These are phyloP conservation scores for Aphodius granarius DNA, from an alignment of 2,888 invertebrate species.

Conservation along the genomic window DNA sequence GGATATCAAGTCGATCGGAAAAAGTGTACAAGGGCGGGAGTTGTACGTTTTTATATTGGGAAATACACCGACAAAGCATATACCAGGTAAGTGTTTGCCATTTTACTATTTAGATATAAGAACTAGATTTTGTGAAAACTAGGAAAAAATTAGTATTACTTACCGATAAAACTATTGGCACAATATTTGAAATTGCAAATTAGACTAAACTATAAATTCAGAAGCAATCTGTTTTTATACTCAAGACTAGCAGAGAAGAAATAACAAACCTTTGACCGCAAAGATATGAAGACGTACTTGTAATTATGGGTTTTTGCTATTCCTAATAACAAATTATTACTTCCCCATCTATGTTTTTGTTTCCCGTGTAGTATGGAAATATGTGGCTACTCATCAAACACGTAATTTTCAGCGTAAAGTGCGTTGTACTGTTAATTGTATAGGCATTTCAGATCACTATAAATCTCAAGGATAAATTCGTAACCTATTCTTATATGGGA, in stretches of 20 bases:
- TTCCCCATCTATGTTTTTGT: background rate
- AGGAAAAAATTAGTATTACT: too few relatives aligned
- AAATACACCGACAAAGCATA: constrained; percentile 76
- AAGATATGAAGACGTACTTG: background rate
- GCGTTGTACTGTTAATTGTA: background rate
- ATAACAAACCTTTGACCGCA: background rate
- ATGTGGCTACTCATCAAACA: background rate
- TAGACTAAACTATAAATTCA: too few relatives aligned
- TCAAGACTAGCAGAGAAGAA: background rate
- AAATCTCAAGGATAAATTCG: background rate
- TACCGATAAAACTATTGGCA: too few relatives aligned
- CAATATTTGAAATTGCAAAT: too few relatives aligned
- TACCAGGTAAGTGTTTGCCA: constrained; percentile 71
- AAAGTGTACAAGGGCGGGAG: constrained; percentile 82
- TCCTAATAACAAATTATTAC: background rate
- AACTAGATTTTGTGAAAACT: too few relatives aligned
- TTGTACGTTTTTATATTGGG: constrained; percentile 89
- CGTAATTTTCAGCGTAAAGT: background rate
- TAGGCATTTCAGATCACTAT: background rate
- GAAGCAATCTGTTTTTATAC: too few relatives aligned
- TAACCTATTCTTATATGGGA: background rate
- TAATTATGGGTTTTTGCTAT: background rate
- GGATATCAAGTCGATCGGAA: constrained; percentile 77
- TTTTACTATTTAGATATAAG: too few relatives aligned
- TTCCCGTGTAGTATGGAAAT: background rate